phyloP scores from a whole-genome alignment of 2,888 invertebrate species.

The Acanthoscelides obtectus region DNA sequence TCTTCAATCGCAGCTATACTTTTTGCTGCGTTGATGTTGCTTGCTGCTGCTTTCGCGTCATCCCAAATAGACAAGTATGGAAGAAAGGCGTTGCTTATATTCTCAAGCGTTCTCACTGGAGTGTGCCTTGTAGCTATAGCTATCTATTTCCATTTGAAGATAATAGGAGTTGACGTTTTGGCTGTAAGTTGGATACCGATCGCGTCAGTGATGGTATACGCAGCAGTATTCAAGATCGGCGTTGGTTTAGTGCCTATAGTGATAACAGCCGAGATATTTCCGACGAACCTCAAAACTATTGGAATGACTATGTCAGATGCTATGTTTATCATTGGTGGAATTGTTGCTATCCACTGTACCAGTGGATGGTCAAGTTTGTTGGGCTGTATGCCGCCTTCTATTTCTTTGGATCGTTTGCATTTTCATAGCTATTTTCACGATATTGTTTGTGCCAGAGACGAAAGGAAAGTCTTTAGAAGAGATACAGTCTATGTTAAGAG shows the following conservation, averaged over 20 bases:
- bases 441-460: slow-evolving; percentile 39
- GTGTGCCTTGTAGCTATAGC: slow-evolving; percentile 37
- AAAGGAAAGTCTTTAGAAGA: slow-evolving; percentile 43
- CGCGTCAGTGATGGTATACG: slow-evolving; percentile 39
- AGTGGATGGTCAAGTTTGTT: slow-evolving; percentile 28
- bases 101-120: slow-evolving; percentile 39
- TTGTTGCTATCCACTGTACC: slow-evolving; percentile 38
- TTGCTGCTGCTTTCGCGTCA: slow-evolving; percentile 36
- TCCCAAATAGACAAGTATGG: slow-evolving; percentile 41
- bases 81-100: slow-evolving; percentile 36
- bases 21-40: slow-evolving; percentile 40
- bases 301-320: slow-evolving; percentile 43
- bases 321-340: slow-evolving; percentile 37
- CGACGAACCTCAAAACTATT: slow-evolving; percentile 42
- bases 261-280: slow-evolving; percentile 42
- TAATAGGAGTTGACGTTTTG: slow-evolving; percentile 29
- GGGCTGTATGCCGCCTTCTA: slow-evolving; percentile 41
- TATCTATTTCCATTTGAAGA: slow-evolving; percentile 39
- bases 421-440: slow-evolving; percentile 38
- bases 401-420: slow-evolving; percentile 36
- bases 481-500: slow-evolving; percentile 41
- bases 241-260: slow-evolving; percentile 43
- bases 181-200: slow-evolving; percentile 41
- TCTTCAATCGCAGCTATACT: slow-evolving; percentile 39
- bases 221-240: slow-evolving; percentile 39